Evolutionary conservation across 2,888 invertebrate species (phyloP).

Genomic region (Clanis bilineata): DNA sequence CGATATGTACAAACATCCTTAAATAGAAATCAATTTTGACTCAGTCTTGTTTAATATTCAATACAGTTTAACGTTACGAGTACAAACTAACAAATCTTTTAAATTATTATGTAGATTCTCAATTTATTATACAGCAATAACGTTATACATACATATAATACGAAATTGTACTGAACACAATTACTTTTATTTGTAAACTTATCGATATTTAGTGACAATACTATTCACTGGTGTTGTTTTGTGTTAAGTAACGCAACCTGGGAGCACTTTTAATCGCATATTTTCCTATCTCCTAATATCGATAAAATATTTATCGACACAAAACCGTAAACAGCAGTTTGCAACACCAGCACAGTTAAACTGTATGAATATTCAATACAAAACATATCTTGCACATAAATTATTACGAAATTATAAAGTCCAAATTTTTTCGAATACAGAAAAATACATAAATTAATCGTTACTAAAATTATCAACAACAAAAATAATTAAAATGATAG

Average conservation of each 20-base stretch:
- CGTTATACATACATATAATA: too few species aligned
- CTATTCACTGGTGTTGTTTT: too few species aligned
- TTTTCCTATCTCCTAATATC: too few species aligned
- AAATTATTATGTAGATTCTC: too few species aligned
- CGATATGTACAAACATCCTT: slow-evolving; percentile 59
- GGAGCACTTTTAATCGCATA: too few species aligned
- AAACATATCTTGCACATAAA: neutral
- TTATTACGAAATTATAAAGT: neutral
- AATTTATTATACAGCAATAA: too few species aligned
- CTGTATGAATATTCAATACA: slow-evolving; percentile 45
- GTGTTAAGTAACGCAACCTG: too few species aligned
- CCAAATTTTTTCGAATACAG: slow-evolving; percentile 10
- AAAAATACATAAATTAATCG: slow-evolving; percentile 18
- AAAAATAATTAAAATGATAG: slow-evolving; percentile 18
- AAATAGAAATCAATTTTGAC: slow-evolving; percentile 54
- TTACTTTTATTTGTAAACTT: too few species aligned
- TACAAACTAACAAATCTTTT: neutral
- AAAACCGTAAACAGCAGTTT: neutral
- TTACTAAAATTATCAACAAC: slow-evolving; percentile 19
- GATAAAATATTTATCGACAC: too few species aligned
- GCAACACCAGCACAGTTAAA: slow-evolving; percentile 41
- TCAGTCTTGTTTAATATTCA: slow-evolving; percentile 76
- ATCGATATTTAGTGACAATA: too few species aligned
- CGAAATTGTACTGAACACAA: too few species aligned
- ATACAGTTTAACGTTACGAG: slow-evolving; percentile 62